phyloP scores from a whole-genome alignment of 2,888 invertebrate genomes.

The Lithophane leautieri region DNA sequence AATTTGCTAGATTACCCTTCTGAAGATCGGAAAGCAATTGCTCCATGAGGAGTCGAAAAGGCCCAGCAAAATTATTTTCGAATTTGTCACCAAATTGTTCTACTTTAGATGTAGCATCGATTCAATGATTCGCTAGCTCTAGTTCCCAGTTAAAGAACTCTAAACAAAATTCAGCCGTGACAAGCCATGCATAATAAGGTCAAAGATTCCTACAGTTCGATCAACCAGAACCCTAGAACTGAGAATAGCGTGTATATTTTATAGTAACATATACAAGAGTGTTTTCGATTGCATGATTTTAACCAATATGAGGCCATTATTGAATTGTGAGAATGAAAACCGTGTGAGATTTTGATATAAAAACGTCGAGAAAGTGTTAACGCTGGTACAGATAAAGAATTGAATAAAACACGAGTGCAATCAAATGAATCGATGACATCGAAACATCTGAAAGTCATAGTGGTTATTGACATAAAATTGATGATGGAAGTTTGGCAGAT shows the following conservation, averaged over 20 bases:
- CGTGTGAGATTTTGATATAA: conserved; percentile 40
- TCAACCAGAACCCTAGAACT: conserved; percentile 44
- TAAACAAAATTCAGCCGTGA: conserved; percentile 29
- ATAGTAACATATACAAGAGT: conserved; percentile 4
- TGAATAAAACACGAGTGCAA: conserved; percentile 33
- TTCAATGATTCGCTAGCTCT: conserved; percentile 1
- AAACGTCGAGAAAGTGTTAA: conserved; percentile 48
- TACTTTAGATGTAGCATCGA: background rate
- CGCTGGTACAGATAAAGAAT: conserved; percentile 10
- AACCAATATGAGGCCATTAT: conserved; percentile 44
- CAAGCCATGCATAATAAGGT: conserved; percentile 47
- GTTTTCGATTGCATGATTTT: conserved; percentile 43
- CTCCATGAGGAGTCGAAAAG: too few species aligned
- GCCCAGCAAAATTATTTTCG: background rate
- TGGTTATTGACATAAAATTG: conserved; percentile 54
- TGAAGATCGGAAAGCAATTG: background rate
- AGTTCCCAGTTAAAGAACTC: conserved; percentile 29
- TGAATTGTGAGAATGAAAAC: conserved; percentile 45
- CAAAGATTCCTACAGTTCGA: conserved; percentile 35
- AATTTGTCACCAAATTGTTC: background rate
- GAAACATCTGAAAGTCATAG: conserved; percentile 56
- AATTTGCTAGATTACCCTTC: background rate
- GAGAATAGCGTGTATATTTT: conserved; percentile 27
- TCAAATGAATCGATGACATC: conserved; percentile 49
- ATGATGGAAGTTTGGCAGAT: conserved; percentile 59